phyloP scores from a whole-genome alignment of 2,113 vertebrate genomes.

The Thamnophis sirtalis region DNA sequence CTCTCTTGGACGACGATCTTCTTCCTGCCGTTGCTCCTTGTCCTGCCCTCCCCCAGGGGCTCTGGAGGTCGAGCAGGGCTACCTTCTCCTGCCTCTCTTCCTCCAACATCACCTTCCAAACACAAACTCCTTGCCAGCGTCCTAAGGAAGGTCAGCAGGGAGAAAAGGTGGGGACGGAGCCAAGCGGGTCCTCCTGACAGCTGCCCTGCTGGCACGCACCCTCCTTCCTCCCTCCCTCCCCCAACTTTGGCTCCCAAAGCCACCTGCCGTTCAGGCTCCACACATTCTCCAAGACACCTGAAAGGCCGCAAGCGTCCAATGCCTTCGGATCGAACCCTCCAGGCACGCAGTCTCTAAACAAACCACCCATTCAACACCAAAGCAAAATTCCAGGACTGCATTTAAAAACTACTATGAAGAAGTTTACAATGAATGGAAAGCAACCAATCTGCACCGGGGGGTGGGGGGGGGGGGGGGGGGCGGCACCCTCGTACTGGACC shows the following conservation, averaged over 20 bases:
- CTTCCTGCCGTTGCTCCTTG: not conserved
- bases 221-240: not conserved
- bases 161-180: not conserved
- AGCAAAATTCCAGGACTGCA: not conserved
- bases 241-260: not conserved
- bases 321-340: not conserved
- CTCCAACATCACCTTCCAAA: not conserved
- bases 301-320: not conserved
- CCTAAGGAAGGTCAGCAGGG: not conserved
- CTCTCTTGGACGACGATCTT: not conserved
- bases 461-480: too few relatives aligned
- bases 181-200: not conserved
- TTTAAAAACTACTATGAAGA: not conserved
- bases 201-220: not conserved
- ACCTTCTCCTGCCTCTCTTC: not conserved
- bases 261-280: not conserved
- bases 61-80: not conserved
- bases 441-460: too few relatives aligned
- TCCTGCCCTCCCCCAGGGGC: not conserved
- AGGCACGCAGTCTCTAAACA: too few relatives aligned
- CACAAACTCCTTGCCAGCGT: not conserved
- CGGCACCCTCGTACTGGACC: not conserved
- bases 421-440: not conserved
- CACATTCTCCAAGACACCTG: not conserved
- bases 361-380: not conserved